Conservation (phyloP, 2,113 vertebrate genomes). For the zebrafish (Danio rerio) region DNA sequence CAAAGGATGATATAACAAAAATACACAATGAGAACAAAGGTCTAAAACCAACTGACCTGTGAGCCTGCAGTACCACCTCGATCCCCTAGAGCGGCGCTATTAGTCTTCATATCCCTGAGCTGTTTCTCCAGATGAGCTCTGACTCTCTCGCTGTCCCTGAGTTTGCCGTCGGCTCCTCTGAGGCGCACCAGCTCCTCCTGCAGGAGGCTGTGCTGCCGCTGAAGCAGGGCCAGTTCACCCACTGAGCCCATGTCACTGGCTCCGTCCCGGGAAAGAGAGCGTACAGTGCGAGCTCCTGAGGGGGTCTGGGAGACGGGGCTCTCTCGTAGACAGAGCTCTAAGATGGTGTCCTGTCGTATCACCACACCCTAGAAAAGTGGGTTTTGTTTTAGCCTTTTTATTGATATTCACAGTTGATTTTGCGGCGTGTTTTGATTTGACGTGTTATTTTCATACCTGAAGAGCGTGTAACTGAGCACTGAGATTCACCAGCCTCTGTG, state of each 20-base stretch:
- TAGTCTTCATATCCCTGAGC: conserved; percentile 67
- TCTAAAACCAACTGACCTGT: conserved; percentile 35
- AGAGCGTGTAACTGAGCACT: conserved; percentile 85
- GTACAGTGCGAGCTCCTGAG: conserved; percentile 54
- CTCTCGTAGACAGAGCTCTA: conserved; percentile 80
- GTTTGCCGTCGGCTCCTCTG: conserved; percentile 78
- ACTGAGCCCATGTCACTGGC: conserved; percentile 58
- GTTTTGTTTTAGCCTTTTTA: neutral
- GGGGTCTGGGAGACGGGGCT: conserved; percentile 2
- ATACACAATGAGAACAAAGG: too few species aligned
- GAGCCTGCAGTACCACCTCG: conserved; percentile 19
- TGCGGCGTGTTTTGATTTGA: neutral
- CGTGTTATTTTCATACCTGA: conserved; percentile 74
- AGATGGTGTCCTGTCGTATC: conserved; percentile 85
- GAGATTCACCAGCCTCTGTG: conserved; percentile 83
- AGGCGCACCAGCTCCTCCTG: conserved; percentile 87
- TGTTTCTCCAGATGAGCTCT: conserved; percentile 76
- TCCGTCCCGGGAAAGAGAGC: conserved; percentile 74
- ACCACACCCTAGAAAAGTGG: conserved; percentile 75
- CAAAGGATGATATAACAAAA: too few species aligned
- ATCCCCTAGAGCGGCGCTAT: conserved; percentile 51
- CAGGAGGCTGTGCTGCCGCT: conserved; percentile 85
- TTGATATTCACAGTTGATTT: neutral
- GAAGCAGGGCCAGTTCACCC: conserved; percentile 82
- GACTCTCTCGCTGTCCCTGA: conserved; percentile 83